phyloP scores from a whole-genome alignment of 2,888 invertebrate species.

The Lithophane socia region DNA sequence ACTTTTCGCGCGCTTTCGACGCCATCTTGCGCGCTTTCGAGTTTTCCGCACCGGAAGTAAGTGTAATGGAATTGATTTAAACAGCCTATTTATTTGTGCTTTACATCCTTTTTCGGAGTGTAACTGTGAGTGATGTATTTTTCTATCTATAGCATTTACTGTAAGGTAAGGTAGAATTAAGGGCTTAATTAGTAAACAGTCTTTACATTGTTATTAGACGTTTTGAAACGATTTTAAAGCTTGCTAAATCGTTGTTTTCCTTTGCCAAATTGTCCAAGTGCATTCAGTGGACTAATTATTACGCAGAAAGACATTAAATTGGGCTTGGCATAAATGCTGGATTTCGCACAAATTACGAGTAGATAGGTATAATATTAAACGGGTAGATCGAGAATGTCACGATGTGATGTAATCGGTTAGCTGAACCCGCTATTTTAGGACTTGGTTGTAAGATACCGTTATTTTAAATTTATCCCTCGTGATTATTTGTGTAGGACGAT shows the following conservation, averaged over 20 bases:
- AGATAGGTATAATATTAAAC: conserved; percentile 74
- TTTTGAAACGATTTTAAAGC: conserved; percentile 40
- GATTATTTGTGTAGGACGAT: conserved; percentile 71
- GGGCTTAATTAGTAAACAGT: conserved; percentile 15
- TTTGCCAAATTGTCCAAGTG: conserved; percentile 74
- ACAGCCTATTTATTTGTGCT: conserved; percentile 64
- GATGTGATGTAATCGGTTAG: conserved; percentile 83
- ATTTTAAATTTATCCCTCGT: conserved; percentile 73
- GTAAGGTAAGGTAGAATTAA: conserved; percentile 64
- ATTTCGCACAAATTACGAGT: conserved; percentile 79
- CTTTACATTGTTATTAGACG: conserved; percentile 33
- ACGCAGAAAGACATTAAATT: conserved; percentile 82
- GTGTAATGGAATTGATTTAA: conserved; percentile 75
- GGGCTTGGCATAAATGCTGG: conserved; percentile 81
- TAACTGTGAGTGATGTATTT: conserved; percentile 68
- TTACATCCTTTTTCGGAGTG: conserved; percentile 68
- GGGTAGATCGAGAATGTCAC: conserved; percentile 80
- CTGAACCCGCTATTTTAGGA: conserved; percentile 83
- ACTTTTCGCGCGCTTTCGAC: conserved; percentile 81
- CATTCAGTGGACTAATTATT: conserved; percentile 77
- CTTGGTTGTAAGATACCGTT: conserved; percentile 76
- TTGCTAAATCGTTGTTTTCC: conserved; percentile 57
- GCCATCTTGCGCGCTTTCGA: conserved; percentile 76
- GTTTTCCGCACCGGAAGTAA: conserved; percentile 80
- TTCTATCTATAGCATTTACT: conserved; percentile 13